Evolutionary conservation across 2,113 vertebrate species (phyloP), one percentile per base, ranked within the genome.

Genomic region (Oophaga pumilio): DNA sequence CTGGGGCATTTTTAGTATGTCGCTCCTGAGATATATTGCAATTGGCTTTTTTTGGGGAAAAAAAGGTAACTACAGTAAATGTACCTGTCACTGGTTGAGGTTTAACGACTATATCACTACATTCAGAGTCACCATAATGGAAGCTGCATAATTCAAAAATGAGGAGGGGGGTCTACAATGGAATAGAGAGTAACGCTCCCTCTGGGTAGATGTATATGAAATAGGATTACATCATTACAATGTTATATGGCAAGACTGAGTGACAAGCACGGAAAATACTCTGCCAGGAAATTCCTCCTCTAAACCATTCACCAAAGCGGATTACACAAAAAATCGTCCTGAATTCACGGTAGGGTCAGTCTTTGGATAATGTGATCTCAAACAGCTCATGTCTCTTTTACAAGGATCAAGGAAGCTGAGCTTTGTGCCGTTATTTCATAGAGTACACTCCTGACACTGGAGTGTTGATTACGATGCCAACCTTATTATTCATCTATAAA

Each of bases 291-390:
- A 22, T 84, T 3, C 50, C 20, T 69, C 50, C 62, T 57, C 77
- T 76, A 17, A 50, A 22, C 89, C 79, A 82, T 90, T 89, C 57
- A 50, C 59, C 71, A 89, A 88, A 90, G 88, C 59, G 26, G 82
- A 81, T 43, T 83, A 59, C 78, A 80, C 11, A 77, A 74, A 84
- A 28, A 15, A 57, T 43, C 15, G 2, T 43, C 17, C 28, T 33
- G 69, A 33, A 26, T 68, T 26, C 64, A 53, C 13, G 11, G 50
- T 15, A 8, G 59, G 33, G 62, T 6, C 8, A 1, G 8, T 7
- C 8, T 69, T 15, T 69, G 33, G 33, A 43, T 43, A 43, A 43
- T 43, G 33, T 43, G 33, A 43, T 43, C 33, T 43, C 33, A 43
- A 43, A 43, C 33, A 43, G 33, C 33, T 43, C 33, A 43, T 5